These are phyloP conservation scores for Leucozona laternaria DNA, from an alignment of 2,888 invertebrate genomes.

Conservation along the genomic window DNA sequence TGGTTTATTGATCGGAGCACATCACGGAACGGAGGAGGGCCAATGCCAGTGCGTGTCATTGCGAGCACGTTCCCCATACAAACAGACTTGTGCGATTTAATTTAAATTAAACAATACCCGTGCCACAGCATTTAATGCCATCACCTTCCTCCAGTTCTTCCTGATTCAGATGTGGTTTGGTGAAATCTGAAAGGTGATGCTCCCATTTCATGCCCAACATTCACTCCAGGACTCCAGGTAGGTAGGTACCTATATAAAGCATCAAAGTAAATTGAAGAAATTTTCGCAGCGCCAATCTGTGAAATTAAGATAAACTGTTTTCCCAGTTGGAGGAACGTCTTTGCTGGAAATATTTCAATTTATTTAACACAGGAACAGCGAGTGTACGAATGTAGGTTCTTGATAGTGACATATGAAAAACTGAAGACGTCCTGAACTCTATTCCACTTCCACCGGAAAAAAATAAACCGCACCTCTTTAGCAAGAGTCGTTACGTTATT, in stretches of 20 bases:
- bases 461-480: slow-evolving; percentile 26
- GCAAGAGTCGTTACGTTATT: slow-evolving; percentile 44
- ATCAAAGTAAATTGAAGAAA: slow-evolving; percentile 5
- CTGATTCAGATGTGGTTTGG: slow-evolving; percentile 10
- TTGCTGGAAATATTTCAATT: slow-evolving; percentile 49
- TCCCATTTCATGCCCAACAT: slow-evolving; percentile 1
- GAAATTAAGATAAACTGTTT: slow-evolving; percentile 45
- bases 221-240: neutral
- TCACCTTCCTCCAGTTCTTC: neutral
- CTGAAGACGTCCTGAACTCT: slow-evolving; percentile 21
- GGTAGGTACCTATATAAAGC: no score
- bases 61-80: slow-evolving; percentile 38
- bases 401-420: slow-evolving; percentile 35
- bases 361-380: slow-evolving; percentile 53
- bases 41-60: slow-evolving; percentile 28
- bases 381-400: neutral
- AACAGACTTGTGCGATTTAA: slow-evolving; percentile 47
- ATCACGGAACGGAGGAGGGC: neutral
- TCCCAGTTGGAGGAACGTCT: slow-evolving; percentile 46
- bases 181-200: slow-evolving; percentile 29
- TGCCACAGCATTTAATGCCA: slow-evolving; percentile 16
- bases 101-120: slow-evolving; percentile 69
- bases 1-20: slow-evolving; percentile 44
- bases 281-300: slow-evolving; percentile 19
- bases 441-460: neutral